Conservation (phyloP, 2,888 invertebrate genomes). For the Chromoteleia sp. region DNA sequence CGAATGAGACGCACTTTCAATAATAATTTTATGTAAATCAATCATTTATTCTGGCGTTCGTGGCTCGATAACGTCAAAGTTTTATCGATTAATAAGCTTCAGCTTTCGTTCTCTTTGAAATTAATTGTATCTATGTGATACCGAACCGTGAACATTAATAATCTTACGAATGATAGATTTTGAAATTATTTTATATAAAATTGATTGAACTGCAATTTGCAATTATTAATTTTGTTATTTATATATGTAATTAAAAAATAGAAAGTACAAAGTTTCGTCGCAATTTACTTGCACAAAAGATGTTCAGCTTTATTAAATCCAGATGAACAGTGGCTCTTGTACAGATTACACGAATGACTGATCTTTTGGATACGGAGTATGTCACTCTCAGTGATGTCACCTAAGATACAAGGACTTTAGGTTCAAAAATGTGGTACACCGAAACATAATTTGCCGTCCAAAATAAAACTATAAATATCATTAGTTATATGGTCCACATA, state of each 20-base stretch:
- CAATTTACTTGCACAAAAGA: not conserved
- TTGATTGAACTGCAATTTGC: too few species aligned
- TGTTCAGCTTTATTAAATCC: conserved; percentile 50
- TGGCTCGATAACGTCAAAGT: conserved; percentile 20
- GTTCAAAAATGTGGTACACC: conserved; percentile 34
- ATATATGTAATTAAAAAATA: not conserved
- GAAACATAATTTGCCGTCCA: conserved; percentile 16
- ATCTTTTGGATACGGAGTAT: conserved; percentile 40
- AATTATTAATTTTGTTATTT: too few species aligned
- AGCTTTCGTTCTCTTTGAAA: conserved; percentile 1
- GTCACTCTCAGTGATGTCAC: conserved; percentile 50
- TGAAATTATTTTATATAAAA: not conserved
- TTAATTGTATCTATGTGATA: conserved; percentile 8
- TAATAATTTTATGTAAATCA: conserved; percentile 41
- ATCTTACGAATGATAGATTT: not conserved
- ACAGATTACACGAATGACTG: conserved; percentile 56
- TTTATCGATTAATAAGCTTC: conserved; percentile 47
- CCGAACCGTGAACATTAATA: not conserved
- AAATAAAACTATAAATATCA: conserved; percentile 32
- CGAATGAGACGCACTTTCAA: not conserved
- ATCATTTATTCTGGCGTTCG: conserved; percentile 20
- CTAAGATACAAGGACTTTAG: conserved; percentile 44
- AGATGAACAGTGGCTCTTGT: conserved; percentile 46
- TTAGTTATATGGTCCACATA: conserved; percentile 2
- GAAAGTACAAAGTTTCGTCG: not conserved